These are phyloP conservation scores for Ceratina australensis DNA, from an alignment of 1,140 invertebrate species.

Conservation along the genomic window DNA sequence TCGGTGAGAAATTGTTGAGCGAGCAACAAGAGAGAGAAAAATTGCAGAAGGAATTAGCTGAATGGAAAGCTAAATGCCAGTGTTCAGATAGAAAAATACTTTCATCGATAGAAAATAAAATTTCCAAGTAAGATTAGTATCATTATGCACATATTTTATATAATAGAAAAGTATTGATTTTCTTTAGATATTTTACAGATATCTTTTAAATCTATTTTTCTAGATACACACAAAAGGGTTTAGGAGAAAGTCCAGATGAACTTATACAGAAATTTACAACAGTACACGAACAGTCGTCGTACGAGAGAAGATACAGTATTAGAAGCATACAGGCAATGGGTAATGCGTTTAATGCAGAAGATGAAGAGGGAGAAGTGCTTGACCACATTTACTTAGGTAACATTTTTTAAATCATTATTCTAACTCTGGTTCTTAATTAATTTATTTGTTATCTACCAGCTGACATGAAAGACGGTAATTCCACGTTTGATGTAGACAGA, in stretches of 20 bases:
- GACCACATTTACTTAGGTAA: slow-evolving; percentile 84
- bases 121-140: slow-evolving; percentile 35
- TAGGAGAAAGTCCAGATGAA: slow-evolving; percentile 24
- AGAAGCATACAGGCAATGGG: slow-evolving; percentile 78
- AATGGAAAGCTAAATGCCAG: slow-evolving; percentile 55
- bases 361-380: slow-evolving; percentile 90
- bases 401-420: not conserved
- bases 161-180: not conserved
- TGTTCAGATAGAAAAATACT: slow-evolving; percentile 7
- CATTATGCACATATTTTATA: not conserved
- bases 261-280: slow-evolving; percentile 41
- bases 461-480: slow-evolving; percentile 82
- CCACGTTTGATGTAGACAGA: slow-evolving; percentile 73
- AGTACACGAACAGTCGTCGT: slow-evolving; percentile 69
- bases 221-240: slow-evolving; percentile 41
- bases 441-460: slow-evolving; percentile 63
- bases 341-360: slow-evolving; percentile 86
- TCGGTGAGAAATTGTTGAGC: slow-evolving; percentile 81
- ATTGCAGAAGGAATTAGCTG: slow-evolving; percentile 60
- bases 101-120: slow-evolving; percentile 31
- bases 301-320: slow-evolving; percentile 71
- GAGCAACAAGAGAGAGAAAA: slow-evolving; percentile 81
- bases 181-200: slow-evolving; percentile 22
- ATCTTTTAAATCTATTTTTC: slow-evolving; percentile 17
- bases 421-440: slow-evolving; percentile 26